Conservation (phyloP, 1,140 invertebrate genomes). For the Amphibalanus amphitrite region DNA sequence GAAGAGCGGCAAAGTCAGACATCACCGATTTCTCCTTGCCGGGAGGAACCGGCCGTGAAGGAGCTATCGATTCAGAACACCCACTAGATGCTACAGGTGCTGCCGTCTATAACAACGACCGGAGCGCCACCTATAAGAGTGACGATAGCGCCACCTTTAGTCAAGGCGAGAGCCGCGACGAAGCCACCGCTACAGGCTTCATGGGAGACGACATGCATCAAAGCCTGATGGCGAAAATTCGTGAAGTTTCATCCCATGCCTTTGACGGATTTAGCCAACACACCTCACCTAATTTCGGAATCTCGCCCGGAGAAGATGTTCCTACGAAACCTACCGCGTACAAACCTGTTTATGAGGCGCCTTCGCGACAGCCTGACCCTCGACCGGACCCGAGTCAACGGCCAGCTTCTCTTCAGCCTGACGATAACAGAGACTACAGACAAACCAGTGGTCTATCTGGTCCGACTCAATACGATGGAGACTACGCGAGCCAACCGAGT, state of each 20-base stretch:
- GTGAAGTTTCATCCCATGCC: background rate
- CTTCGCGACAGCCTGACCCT: too few species aligned
- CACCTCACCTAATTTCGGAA: background rate
- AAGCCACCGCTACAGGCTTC: background rate
- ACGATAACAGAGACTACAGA: too few species aligned
- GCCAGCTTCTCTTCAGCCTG: background rate
- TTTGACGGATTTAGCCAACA: background rate
- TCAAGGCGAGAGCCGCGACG: background rate
- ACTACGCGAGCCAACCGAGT: background rate
- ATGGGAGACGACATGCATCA: background rate
- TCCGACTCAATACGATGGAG: background rate
- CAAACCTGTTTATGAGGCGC: too few species aligned
- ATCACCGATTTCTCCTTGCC: background rate
- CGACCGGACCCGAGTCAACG: too few species aligned
- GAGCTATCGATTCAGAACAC: too few species aligned
- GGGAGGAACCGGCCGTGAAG: too few species aligned
- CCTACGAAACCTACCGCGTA: too few species aligned
- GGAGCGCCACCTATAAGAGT: background rate
- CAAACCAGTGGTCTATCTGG: too few species aligned
- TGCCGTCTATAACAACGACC: background rate
- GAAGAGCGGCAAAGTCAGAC: background rate
- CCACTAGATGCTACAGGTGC: background rate
- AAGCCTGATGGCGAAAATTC: background rate
- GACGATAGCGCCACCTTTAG: too few species aligned
- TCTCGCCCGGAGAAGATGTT: too few species aligned